Conservation (phyloP, 2,797 vertebrate species). For the Tarsius wallacei region DNA sequence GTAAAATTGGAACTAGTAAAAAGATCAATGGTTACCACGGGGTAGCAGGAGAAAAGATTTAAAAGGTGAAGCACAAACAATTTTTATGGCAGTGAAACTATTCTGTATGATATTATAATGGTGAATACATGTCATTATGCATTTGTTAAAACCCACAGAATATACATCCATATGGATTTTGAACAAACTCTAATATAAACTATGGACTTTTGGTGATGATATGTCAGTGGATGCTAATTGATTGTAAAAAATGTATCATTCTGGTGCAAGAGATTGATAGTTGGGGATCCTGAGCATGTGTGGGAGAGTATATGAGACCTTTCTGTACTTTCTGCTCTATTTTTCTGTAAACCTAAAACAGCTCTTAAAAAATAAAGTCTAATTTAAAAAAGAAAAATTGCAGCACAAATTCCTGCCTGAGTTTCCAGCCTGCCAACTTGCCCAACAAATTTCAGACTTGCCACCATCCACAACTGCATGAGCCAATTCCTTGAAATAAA, state of each 20-base stretch:
- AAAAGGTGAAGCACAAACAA: background rate
- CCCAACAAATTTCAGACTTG: background rate
- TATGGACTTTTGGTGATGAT: background rate
- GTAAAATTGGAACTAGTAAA: background rate
- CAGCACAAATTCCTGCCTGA: background rate
- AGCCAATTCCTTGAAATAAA: background rate
- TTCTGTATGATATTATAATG: background rate
- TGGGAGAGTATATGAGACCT: no score
- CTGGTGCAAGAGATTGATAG: no score
- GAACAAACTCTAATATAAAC: background rate
- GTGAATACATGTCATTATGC: background rate
- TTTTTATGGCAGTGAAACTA: background rate
- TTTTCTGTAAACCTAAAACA: background rate
- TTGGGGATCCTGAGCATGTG: background rate
- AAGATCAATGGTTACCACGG: background rate
- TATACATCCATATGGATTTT: no score
- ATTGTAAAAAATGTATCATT: background rate
- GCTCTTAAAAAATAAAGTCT: background rate
- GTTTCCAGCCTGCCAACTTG: background rate
- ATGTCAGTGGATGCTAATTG: background rate
- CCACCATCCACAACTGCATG: background rate
- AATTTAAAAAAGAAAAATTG: background rate
- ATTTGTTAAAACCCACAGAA: background rate
- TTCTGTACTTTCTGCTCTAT: background rate
- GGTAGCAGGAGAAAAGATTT: no score